These are phyloP conservation scores for Meda fulgida DNA, from an alignment of 2,797 vertebrate genomes.

Conservation along the genomic window DNA sequence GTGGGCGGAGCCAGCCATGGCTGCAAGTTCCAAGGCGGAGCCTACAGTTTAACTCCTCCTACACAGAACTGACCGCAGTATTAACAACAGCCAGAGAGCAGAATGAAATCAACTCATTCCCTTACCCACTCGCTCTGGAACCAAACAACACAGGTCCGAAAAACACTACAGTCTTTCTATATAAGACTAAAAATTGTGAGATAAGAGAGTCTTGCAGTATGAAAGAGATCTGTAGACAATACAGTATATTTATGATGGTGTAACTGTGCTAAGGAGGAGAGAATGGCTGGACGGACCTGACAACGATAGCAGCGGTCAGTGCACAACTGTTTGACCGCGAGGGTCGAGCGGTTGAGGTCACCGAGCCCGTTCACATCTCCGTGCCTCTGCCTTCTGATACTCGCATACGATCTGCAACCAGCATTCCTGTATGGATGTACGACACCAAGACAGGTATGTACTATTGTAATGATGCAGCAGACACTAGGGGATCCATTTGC, in stretches of 20 bases:
- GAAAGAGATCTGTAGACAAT: not conserved
- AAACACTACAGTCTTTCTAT: not conserved
- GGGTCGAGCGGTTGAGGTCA: slow-evolving; percentile 84
- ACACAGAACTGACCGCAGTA: slow-evolving; percentile 87
- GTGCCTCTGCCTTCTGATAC: slow-evolving; percentile 87
- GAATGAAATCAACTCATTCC: slow-evolving; percentile 88
- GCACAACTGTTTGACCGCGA: slow-evolving; percentile 89
- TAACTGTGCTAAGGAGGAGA: slow-evolving; percentile 75
- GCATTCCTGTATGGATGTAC: slow-evolving; percentile 90
- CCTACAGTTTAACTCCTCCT: slow-evolving; percentile 87
- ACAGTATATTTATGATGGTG: not conserved
- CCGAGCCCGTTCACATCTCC: slow-evolving; percentile 87
- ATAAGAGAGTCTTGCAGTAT: not conserved
- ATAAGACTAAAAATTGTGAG: not conserved
- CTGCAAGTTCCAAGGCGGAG: slow-evolving; percentile 91
- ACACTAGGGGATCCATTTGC: too few species aligned
- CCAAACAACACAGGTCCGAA: slow-evolving; percentile 84
- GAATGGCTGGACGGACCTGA: slow-evolving; percentile 88
- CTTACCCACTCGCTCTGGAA: slow-evolving; percentile 90
- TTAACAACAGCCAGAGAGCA: slow-evolving; percentile 89
- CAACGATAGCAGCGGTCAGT: slow-evolving; percentile 86
- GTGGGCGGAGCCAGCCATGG: slow-evolving; percentile 89
- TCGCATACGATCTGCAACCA: slow-evolving; percentile 81
- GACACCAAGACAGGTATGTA: slow-evolving; percentile 84
- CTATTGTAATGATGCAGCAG: too few species aligned